Base-by-base conservation (phyloP, 2,797 vertebrate species). In the Channallabes apus region DNA sequence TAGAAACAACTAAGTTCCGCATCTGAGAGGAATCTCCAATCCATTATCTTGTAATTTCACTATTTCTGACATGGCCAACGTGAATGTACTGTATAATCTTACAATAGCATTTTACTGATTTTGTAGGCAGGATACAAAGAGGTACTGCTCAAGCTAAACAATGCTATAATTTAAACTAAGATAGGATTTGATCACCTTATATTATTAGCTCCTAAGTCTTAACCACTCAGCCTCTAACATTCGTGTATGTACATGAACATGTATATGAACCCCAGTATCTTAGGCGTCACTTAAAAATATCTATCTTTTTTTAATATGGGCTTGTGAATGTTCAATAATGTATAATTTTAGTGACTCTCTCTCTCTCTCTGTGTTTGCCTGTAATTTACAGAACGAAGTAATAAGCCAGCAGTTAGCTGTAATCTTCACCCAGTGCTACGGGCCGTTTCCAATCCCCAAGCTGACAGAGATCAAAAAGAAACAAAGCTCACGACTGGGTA, bases 371-470 rank as follows among this genome's bases (percentile, higher is more conserved):
- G 73, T 86, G 29, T 81, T 8, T 89, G 67, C 91, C 8, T 91
- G 11, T 86, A 59, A 76, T 91, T 85, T 91, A 88, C 94, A 96
- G 95, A 96, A 95, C 8, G 95, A 96, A 90, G 94, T 94, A 90
- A 95, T 95, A 81, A 93, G 93, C 90, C 95, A 96, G 94, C 95
- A 95, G 92, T 92, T 96, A 88, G 94, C 95, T 7, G 94, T 94
- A 84, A 96, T 96, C 82, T 96, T 96, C 91, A 95, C 95, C 2
- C 94, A 95, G 87, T 96, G 96, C 90, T 96, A 96, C 17, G 96
- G 96, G 27, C 95, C 95, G 8, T 96, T 96, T 86, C 96, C 95
- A 90, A 95, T 96, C 90, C 95, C 96, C 3, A 95, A 95, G 89
- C 93, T 96, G 91, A 95, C 94, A 0, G 96, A 96, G 92, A 94